Evolutionary conservation across 2,797 vertebrate genomes (phyloP).

Genomic region (Gymnothorax javanicus): DNA sequence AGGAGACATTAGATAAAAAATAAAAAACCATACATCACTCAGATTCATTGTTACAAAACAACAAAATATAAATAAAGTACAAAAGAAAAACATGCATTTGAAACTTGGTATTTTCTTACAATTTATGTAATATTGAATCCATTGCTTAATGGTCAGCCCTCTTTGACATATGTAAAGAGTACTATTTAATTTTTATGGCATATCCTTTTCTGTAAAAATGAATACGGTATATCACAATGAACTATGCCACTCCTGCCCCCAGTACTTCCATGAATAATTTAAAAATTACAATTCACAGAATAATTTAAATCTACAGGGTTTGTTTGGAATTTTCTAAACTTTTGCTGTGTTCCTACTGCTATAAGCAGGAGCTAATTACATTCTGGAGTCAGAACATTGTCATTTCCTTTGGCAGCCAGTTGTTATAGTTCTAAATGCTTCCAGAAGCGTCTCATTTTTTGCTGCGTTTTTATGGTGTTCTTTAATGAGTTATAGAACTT

Average conservation of each 20-base stretch:
- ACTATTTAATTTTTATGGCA: neutral
- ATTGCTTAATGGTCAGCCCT: neutral
- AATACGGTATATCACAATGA: neutral
- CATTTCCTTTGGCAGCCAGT: slow-evolving; percentile 51
- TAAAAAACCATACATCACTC: neutral
- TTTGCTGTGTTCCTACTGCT: slow-evolving; percentile 33
- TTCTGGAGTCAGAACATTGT: slow-evolving; percentile 43
- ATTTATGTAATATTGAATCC: neutral
- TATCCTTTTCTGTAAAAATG: neutral
- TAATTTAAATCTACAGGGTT: neutral
- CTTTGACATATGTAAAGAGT: neutral
- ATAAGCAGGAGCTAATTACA: slow-evolving; percentile 32
- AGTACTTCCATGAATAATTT: neutral
- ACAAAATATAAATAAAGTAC: neutral
- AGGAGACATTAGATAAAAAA: neutral
- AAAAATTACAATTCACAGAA: neutral
- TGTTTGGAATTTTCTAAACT: neutral
- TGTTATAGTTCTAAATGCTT: slow-evolving; percentile 49
- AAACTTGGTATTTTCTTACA: neutral
- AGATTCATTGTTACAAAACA: neutral
- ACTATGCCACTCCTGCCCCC: neutral
- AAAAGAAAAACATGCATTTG: neutral
- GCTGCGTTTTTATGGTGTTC: slow-evolving; percentile 47
- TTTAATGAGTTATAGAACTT: slow-evolving; percentile 53
- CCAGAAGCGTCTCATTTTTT: slow-evolving; percentile 49